phyloP scores from a whole-genome alignment of 2,888 invertebrate species.

The Cremastinae sp. region DNA sequence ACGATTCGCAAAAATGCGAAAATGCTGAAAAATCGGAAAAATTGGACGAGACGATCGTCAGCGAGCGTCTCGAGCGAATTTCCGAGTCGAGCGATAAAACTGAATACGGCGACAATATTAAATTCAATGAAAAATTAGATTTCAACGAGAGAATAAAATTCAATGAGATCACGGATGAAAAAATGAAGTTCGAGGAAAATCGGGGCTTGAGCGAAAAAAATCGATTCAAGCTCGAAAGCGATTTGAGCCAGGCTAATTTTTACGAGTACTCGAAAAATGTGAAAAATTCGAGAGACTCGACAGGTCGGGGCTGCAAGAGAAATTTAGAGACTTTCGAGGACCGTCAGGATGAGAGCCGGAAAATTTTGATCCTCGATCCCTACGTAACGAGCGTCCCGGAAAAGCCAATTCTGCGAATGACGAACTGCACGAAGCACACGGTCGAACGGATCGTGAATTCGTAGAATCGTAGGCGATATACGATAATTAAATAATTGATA shows the following conservation, averaged over 20 bases:
- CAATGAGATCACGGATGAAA: not conserved
- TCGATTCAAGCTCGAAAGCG: slow-evolving; percentile 48
- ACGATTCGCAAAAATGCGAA: slow-evolving; percentile 60
- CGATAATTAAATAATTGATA: not conserved
- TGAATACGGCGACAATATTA: too few relatives aligned
- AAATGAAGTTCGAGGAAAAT: not conserved
- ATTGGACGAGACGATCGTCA: slow-evolving; percentile 15
- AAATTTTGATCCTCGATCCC: slow-evolving; percentile 63
- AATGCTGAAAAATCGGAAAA: slow-evolving; percentile 57
- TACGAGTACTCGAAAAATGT: slow-evolving; percentile 55
- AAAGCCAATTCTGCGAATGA: slow-evolving; percentile 65
- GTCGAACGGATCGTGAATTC: slow-evolving; percentile 78
- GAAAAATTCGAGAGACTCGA: slow-evolving; percentile 42
- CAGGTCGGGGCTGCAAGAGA: slow-evolving; percentile 70
- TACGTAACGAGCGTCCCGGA: slow-evolving; percentile 66
- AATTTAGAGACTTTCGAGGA: slow-evolving; percentile 61
- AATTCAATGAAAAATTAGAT: too few relatives aligned
- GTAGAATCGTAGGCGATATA: slow-evolving; percentile 60
- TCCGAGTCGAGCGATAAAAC: slow-evolving; percentile 6
- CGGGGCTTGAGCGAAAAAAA: slow-evolving; percentile 12
- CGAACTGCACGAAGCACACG: slow-evolving; percentile 76
- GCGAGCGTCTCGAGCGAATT: too few relatives aligned
- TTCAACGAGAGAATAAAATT: too few relatives aligned
- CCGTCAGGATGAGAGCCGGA: slow-evolving; percentile 58
- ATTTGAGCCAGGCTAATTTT: slow-evolving; percentile 47